phyloP scores from a whole-genome alignment of 2,888 invertebrate genomes.

The Leptopterna dolabrata region DNA sequence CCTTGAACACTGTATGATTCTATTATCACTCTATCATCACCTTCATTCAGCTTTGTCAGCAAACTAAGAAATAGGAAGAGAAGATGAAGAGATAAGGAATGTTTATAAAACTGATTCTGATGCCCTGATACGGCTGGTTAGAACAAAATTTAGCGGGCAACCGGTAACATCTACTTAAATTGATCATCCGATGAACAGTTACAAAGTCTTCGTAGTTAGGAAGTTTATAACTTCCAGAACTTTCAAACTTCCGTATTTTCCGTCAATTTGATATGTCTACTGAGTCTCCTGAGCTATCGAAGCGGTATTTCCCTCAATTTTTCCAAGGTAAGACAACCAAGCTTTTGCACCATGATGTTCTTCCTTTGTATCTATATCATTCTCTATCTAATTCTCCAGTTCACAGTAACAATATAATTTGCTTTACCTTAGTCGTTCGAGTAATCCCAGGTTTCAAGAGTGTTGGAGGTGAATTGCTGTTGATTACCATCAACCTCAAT shows the following conservation, averaged over 20 bases:
- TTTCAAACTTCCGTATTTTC: not conserved
- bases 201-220: not conserved
- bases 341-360: not conserved
- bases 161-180: not conserved
- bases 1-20: too few relatives aligned
- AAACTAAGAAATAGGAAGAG: too few relatives aligned
- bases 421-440: not conserved
- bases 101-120: slow-evolving; percentile 14
- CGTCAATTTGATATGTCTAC: not conserved
- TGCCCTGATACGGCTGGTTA: not conserved
- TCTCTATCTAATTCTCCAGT: not conserved
- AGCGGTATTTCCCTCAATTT: slow-evolving; percentile 19
- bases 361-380: not conserved
- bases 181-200: not conserved
- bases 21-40: too few relatives aligned
- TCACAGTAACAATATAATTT: not conserved
- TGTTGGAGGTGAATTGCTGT: not conserved
- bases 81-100: not conserved
- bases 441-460: not conserved
- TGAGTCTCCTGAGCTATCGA: slow-evolving; percentile 12
- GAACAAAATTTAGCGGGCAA: not conserved
- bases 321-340: slow-evolving; percentile 9
- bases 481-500: not conserved
- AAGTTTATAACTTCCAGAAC: not conserved
- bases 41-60: too few relatives aligned